phyloP scores from a whole-genome alignment of 2,113 vertebrate species.

The Empidonax alnorum region DNA sequence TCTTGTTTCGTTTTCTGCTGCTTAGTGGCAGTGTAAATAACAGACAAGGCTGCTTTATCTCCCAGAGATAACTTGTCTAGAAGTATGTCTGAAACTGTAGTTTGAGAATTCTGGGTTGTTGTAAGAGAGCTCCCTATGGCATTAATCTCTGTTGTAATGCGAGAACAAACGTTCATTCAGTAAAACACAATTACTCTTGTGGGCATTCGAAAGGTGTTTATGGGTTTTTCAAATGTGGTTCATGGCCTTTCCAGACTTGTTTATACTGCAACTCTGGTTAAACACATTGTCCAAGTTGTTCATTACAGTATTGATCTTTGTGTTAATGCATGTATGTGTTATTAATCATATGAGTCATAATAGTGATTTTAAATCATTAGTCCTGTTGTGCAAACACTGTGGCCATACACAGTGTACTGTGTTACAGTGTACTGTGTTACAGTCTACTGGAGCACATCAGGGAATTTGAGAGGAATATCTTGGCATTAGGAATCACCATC shows the following conservation, averaged over 20 bases:
- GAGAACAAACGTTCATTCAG: not conserved
- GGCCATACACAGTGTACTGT: not conserved
- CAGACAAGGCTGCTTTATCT: not conserved
- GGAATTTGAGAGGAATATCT: not conserved
- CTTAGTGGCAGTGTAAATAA: not conserved
- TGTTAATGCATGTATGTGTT: not conserved
- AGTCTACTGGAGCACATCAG: not conserved
- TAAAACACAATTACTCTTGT: not conserved
- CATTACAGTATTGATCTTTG: not conserved
- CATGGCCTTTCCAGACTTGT: not conserved
- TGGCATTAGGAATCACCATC: not conserved
- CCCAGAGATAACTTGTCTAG: not conserved
- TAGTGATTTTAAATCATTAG: not conserved
- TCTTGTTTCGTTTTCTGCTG: not conserved
- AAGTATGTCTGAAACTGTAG: not conserved
- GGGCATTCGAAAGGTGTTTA: not conserved
- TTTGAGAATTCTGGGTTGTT: not conserved
- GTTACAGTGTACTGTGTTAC: not conserved
- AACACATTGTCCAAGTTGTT: not conserved
- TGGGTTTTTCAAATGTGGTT: not conserved
- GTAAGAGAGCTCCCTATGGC: not conserved
- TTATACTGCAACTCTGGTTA: not conserved
- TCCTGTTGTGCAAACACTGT: not conserved
- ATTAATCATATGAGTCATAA: not conserved
- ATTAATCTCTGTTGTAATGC: not conserved